Conservation (phyloP, 2,797 vertebrate species). For the Microctenopoma lineatum region DNA sequence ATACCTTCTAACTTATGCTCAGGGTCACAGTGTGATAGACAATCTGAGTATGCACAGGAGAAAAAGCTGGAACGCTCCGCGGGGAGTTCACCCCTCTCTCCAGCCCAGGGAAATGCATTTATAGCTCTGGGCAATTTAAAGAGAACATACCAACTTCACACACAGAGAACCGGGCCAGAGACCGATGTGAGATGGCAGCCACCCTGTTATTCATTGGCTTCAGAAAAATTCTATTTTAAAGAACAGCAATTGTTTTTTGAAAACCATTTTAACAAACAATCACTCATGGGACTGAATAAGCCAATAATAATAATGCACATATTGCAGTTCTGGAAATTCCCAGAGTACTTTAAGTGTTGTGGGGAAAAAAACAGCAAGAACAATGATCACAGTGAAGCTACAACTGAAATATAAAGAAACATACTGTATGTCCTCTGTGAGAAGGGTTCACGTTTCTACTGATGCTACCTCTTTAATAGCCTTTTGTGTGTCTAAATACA, state of each 20-base stretch:
- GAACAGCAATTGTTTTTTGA: not conserved
- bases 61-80: not conserved
- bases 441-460: too few species aligned
- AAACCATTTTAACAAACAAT: not conserved
- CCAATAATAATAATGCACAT: too few species aligned
- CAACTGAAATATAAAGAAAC: too few species aligned
- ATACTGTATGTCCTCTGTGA: too few species aligned
- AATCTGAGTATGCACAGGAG: not conserved
- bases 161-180: not conserved
- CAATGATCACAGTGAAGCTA: too few species aligned
- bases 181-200: slow-evolving; percentile 25
- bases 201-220: not conserved
- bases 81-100: slow-evolving; percentile 3
- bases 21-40: not conserved
- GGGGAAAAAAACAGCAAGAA: too few species aligned
- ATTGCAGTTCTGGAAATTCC: too few species aligned
- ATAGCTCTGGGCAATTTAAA: not conserved
- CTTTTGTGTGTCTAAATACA: too few species aligned
- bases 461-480: too few species aligned
- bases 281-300: not conserved
- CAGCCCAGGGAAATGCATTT: not conserved
- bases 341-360: too few species aligned
- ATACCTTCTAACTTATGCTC: not conserved
- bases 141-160: slow-evolving; percentile 20
- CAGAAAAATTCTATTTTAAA: slow-evolving; percentile 4